Evolutionary conservation across 2,113 vertebrate genomes (phyloP).

Genomic region (Hypanus sabinus): DNA sequence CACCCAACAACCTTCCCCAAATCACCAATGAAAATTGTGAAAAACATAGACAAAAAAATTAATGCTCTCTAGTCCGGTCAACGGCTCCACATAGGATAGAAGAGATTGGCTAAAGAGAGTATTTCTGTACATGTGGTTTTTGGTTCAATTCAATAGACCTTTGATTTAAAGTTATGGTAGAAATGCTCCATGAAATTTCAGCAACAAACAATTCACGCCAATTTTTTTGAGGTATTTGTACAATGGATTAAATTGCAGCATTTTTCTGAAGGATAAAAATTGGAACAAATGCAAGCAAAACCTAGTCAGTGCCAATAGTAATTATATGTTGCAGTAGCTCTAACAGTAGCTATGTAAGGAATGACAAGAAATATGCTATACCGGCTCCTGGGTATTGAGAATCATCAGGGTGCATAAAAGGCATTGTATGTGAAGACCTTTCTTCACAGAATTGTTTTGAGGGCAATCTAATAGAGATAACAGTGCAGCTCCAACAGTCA

Average conservation of each 20-base stretch:
- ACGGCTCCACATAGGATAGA: neutral
- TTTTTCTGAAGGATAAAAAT: neutral
- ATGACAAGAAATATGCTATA: neutral
- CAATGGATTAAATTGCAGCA: neutral
- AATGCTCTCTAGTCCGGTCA: neutral
- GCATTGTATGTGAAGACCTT: no score
- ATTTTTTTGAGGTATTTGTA: neutral
- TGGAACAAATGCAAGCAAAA: neutral
- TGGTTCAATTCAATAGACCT: neutral
- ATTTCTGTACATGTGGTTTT: neutral
- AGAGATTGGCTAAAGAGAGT: neutral
- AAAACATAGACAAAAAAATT: neutral
- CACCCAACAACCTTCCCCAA: no score
- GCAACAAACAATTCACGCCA: neutral
- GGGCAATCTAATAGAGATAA: no score
- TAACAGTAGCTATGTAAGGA: neutral
- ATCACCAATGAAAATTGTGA: no score
- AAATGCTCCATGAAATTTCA: neutral
- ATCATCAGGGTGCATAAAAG: no score
- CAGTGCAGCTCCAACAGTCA: no score
- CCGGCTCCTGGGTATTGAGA: no score
- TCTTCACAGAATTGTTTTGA: no score
- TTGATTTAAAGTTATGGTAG: neutral
- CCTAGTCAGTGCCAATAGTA: neutral
- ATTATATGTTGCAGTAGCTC: neutral